phyloP scores from a whole-genome alignment of 1,140 invertebrate genomes.

The Halictus rubicundus region DNA sequence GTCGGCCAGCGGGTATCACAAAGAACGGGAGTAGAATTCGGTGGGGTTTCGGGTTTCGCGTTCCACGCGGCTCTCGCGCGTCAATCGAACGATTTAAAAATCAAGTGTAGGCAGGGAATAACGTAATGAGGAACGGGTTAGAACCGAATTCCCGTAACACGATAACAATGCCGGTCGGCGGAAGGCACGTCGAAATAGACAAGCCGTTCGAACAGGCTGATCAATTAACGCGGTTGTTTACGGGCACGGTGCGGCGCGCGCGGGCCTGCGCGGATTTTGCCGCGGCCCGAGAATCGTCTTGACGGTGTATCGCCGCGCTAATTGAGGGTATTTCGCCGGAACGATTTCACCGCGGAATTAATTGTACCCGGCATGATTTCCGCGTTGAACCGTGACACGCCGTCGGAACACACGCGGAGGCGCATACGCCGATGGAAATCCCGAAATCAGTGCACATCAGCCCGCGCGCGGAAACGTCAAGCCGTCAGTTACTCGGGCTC shows the following conservation, averaged over 20 bases:
- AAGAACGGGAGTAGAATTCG: too few relatives aligned
- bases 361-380: conserved; percentile 47
- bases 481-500: conserved; percentile 37
- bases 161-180: not conserved
- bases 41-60: too few relatives aligned
- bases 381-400: conserved; percentile 32
- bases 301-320: not conserved
- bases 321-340: conserved; percentile 30
- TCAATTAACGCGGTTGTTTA: conserved; percentile 3
- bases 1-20: too few relatives aligned
- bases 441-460: conserved; percentile 48
- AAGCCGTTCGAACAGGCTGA: not conserved
- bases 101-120: too few relatives aligned
- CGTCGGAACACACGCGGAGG: not conserved
- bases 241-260: too few relatives aligned
- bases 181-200: not conserved
- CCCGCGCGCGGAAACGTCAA: conserved; percentile 39
- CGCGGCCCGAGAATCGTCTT: conserved; percentile 17
- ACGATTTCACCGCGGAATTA: conserved; percentile 44
- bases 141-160: not conserved
- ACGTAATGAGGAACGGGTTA: too few relatives aligned
- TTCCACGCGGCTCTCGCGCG: too few relatives aligned
- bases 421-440: conserved; percentile 24
- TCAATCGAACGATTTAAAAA: too few relatives aligned
- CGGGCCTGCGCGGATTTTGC: not conserved